These are phyloP conservation scores for Sylvilagus bachmani DNA, from an alignment of 2,113 vertebrate species.

Conservation along the genomic window DNA sequence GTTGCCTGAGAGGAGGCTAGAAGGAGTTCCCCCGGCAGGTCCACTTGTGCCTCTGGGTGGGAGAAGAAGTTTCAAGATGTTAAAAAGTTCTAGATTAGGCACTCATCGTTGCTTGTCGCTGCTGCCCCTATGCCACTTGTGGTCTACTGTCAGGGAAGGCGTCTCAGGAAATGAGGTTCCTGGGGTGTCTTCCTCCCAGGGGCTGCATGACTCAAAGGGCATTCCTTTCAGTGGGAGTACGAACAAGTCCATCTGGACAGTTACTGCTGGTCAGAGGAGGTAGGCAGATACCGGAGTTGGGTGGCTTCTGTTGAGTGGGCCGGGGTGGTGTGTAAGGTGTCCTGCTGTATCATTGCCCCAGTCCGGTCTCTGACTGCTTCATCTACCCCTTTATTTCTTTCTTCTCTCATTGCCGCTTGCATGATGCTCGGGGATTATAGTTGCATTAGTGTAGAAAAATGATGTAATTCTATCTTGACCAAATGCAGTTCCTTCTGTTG, in stretches of 20 bases:
- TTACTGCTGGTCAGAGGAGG: background rate
- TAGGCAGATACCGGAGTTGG: too few relatives aligned
- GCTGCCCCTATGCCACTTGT: background rate
- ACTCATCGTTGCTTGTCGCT: too few relatives aligned
- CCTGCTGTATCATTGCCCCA: fast-evolving
- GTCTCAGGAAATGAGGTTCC: background rate
- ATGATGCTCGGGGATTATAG: background rate
- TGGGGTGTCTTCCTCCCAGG: background rate
- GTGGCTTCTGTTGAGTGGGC: background rate
- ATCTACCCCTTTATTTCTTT: background rate
- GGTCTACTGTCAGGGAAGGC: background rate
- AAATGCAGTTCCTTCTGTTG: background rate
- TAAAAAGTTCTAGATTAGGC: background rate
- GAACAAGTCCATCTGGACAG: background rate
- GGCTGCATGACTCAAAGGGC: background rate
- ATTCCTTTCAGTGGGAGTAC: background rate
- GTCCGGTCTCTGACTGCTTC: background rate
- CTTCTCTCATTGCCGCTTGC: background rate
- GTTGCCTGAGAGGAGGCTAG: background rate
- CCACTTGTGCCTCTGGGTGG: background rate
- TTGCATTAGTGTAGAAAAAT: background rate
- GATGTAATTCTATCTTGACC: background rate
- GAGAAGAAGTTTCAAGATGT: background rate
- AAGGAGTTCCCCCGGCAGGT: too few relatives aligned
- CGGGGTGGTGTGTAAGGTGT: fast-evolving